Evolutionary conservation across 2,888 invertebrate genomes (phyloP).

Genomic region (Euclidia mi): DNA sequence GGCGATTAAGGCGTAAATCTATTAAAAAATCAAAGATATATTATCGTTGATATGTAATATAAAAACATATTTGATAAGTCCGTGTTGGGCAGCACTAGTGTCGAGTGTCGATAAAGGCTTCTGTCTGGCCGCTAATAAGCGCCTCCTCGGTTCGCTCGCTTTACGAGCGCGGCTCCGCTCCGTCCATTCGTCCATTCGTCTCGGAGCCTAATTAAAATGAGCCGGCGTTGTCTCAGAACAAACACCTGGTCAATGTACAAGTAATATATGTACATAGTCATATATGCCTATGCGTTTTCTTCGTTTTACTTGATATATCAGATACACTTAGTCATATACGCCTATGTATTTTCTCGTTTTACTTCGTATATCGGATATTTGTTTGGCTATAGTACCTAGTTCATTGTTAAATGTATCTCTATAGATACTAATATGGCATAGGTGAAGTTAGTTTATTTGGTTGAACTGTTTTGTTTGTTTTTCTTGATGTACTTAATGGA

Average conservation of each 20-base stretch:
- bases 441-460: no score
- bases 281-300: not conserved
- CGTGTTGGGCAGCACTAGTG: conserved; percentile 23
- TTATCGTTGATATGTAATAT: no score
- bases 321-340: not conserved
- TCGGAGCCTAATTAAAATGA: conserved; percentile 76
- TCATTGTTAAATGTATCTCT: not conserved
- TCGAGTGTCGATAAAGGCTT: conserved; percentile 65
- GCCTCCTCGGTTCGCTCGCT: conserved; percentile 67
- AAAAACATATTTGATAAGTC: no score
- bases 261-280: conserved; percentile 46
- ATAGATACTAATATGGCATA: no score
- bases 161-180: conserved; percentile 59
- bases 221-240: conserved; percentile 55
- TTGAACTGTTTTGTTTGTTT: no score
- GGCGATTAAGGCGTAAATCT: no score
- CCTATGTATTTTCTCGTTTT: no score
- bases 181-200: conserved; percentile 67
- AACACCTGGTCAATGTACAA: conserved; percentile 47
- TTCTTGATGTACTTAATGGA: no score
- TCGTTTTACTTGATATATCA: conserved; percentile 4
- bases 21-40: no score
- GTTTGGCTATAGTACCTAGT: not conserved
- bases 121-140: conserved; percentile 72
- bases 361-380: no score